Base-by-base conservation (phyloP, 2,888 invertebrate genomes). In the Tetragonula carbonaria region DNA sequence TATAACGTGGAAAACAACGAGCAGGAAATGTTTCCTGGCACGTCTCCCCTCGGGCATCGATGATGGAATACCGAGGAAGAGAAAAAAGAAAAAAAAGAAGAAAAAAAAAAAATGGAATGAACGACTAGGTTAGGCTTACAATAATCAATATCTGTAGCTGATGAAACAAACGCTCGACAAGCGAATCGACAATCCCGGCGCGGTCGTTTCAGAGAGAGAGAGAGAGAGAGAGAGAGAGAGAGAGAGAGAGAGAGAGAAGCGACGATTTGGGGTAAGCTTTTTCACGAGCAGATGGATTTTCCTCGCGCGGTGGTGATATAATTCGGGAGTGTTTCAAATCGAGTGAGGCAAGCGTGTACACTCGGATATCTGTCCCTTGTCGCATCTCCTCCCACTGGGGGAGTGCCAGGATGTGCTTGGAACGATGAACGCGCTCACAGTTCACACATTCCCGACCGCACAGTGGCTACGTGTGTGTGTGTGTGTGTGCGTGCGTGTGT, bases 351-450 rank as follows among this genome's bases (percentile, higher is more conserved):
- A 86, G 80, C 79, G 18, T 28, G 82, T 71, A 82, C 78, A 68
- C 88, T 88, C 89, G 89, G 90, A 91, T 93, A 93, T 93, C 91
- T 91, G 91, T 91, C 91, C 91, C 92, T 91, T 91, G 92, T 91
- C 91, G 85, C 91, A 90, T 90, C 92, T 90, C 91, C 92, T 91
- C 91, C 90, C 88, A 90, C 92, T 92, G 92, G 93, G 94, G 94
- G 93, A 94, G 94, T 94, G 94, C 94, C 94, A 94, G 94, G 94
- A 94, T 94, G 94, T 93, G 94, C 93, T 94, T 93, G 94, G 93
- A 94, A 94, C 94, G 93, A 92, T 91, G 91, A 91, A 91, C 91
- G 90, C 92, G 91, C 89, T 91, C 92, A 91, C 88, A 87, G 90
- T 90, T 90, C 91, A 89, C 89, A 91, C 88, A 89, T 89, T 88